phyloP scores from a whole-genome alignment of 30 jellyfish, hydroid and myxozoan genomes.

The Hydra vulgaris region DNA sequence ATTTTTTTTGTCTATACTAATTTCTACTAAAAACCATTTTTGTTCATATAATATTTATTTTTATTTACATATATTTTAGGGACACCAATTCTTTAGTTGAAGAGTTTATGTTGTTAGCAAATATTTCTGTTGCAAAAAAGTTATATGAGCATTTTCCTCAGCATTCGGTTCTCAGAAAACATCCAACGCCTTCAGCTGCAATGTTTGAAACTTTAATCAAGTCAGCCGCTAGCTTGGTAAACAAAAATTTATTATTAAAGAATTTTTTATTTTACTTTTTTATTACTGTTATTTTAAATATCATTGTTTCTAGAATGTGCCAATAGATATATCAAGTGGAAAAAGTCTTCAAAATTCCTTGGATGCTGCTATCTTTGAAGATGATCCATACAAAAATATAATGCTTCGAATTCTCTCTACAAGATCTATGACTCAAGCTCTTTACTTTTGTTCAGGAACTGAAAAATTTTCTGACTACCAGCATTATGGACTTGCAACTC shows the following conservation, averaged over 20 bases:
- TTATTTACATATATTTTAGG: too few relatives aligned
- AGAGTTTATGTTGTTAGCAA: constrained; percentile 97
- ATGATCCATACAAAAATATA: constrained; percentile 72
- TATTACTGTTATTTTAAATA: neutral
- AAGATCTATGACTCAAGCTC: constrained; percentile 88
- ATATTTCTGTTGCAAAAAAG: constrained; percentile 93
- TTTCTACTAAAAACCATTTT: too few relatives aligned
- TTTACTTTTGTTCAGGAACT: constrained; percentile 87
- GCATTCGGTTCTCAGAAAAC: constrained; percentile 83
- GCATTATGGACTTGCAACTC: constrained; percentile 95
- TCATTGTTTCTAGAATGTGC: constrained; percentile 29
- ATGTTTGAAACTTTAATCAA: constrained; percentile 72
- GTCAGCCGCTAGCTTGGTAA: constrained; percentile 77
- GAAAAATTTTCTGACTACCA: constrained; percentile 41
- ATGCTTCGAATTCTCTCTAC: constrained; percentile 79
- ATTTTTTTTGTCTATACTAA: too few relatives aligned
- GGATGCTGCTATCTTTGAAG: constrained; percentile 58
- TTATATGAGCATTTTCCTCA: constrained; percentile 76
- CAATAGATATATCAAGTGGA: constrained; percentile 58
- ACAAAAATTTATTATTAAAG: neutral
- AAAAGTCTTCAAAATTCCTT: constrained; percentile 40
- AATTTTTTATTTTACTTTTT: neutral
- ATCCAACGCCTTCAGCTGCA: constrained; percentile 76
- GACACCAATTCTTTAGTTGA: constrained; percentile 95
- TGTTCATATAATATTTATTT: too few relatives aligned